Evolutionary conservation across 2,797 vertebrate genomes (phyloP).

Genomic region (Acanthurus tractus): DNA sequence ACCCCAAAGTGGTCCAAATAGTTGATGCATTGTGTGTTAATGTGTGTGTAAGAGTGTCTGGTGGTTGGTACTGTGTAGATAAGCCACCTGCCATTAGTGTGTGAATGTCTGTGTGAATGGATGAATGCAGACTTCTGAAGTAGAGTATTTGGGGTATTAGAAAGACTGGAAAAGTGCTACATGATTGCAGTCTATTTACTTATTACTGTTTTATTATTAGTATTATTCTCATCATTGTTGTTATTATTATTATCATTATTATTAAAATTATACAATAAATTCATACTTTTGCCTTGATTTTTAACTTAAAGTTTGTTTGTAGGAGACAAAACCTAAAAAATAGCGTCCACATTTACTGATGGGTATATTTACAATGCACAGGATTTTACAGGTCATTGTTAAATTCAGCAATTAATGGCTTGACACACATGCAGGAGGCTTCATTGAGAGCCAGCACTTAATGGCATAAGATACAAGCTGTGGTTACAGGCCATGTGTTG

Average conservation of each 20-base stretch:
- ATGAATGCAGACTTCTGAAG: too few relatives aligned
- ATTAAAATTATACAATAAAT: constrained; percentile 14
- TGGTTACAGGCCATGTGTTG: constrained; percentile 62
- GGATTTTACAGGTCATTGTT: constrained; percentile 40
- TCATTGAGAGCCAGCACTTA: constrained; percentile 57
- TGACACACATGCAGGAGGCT: constrained; percentile 45
- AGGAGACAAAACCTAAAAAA: constrained; percentile 39
- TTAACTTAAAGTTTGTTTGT: constrained; percentile 34
- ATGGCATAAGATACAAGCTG: constrained; percentile 60
- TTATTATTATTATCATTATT: not conserved
- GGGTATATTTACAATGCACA: constrained; percentile 18
- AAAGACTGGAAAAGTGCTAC: too few relatives aligned
- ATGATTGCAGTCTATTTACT: too few relatives aligned
- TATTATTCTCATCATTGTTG: too few relatives aligned
- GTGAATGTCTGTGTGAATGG: too few relatives aligned
- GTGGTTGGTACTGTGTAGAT: too few relatives aligned
- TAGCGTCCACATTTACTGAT: constrained; percentile 40
- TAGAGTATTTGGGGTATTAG: too few relatives aligned
- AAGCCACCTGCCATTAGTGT: too few relatives aligned
- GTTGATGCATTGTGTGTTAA: too few relatives aligned
- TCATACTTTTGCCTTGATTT: constrained; percentile 21
- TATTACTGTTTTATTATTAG: too few relatives aligned
- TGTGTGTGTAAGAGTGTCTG: too few relatives aligned
- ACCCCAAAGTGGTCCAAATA: too few relatives aligned
- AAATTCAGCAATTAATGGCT: constrained; percentile 52